Base-by-base conservation (phyloP, 2,888 invertebrate species). In the Fragum sueziense region DNA sequence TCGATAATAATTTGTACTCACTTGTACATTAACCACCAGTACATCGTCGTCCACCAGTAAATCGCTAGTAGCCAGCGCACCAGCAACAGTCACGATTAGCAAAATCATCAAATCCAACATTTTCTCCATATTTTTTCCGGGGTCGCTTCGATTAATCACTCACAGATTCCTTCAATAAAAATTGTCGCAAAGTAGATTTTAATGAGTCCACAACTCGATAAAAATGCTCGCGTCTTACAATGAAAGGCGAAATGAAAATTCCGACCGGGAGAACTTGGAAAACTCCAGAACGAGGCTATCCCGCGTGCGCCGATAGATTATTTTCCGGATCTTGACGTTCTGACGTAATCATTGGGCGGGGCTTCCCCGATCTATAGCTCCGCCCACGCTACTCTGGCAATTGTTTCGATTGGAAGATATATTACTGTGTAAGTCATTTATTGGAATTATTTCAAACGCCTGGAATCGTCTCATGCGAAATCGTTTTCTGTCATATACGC, bases 251-350 rank as follows among this genome's bases (percentile, higher is more conserved):
- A 17, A 57, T 57, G 57, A 2, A 25, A n/a, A 57, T 27, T 57
- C 25, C 57, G 57, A n/a, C n/a, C n/a, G 25, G 6, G 25, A 57
- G 27, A 57, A 27, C 17, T 22, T 41, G 14, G 65, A 41, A n/a
- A n/a, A 65, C 65, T 65, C 27, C 22, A 65, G 22, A 65, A 41
- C 37, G 65, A 65, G 65, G 65, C 65, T 65, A 27, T 65, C n/a
- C n/a, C n/a, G 65, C 65, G 65, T 41, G 22, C 65, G 22, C 22
- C 65, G 37, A 22, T 65, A 25, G 25, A n/a, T 9, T 41, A n/a
- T 14, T 65, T 65, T 41, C 41, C 27, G 65, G 22, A 14, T 22
- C 11, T 22, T 17, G 3, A 11, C n/a, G 41, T 65, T 25, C 41
- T 22, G 22, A n/a, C 25, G 41, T 27, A 37, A n/a, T 47, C 3